Conservation (phyloP, 2,113 vertebrate species). For the Elanoides forficatus region DNA sequence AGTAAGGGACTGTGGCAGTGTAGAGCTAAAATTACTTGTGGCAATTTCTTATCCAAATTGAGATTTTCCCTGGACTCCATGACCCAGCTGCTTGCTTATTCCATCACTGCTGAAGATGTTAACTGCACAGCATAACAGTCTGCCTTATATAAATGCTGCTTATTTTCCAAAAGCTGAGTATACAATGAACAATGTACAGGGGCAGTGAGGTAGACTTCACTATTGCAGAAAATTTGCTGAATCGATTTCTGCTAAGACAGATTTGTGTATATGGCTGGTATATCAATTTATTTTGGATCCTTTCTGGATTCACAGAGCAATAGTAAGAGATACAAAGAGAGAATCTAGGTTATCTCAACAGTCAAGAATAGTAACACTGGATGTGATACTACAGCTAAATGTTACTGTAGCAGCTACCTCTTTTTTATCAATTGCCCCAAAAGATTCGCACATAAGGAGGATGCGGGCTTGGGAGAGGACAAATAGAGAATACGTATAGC, state of each 20-base stretch:
- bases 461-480: background rate
- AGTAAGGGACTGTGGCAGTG: background rate
- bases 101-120: constrained; percentile 22
- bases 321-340: background rate
- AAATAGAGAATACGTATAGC: background rate
- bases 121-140: background rate
- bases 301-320: background rate
- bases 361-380: background rate
- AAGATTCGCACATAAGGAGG: background rate
- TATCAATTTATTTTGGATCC: constrained; percentile 2
- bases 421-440: background rate
- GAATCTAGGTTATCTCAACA: background rate
- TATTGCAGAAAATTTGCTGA: background rate
- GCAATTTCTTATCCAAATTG: constrained; percentile 48
- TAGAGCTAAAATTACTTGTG: constrained; percentile 21
- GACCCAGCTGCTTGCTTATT: constrained; percentile 27
- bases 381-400: background rate
- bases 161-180: constrained; percentile 11
- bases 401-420: background rate
- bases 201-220: background rate
- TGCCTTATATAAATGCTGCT: background rate
- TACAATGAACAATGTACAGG: background rate
- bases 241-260: constrained; percentile 29
- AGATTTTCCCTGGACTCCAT: constrained; percentile 22
- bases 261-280: background rate